phyloP scores from a whole-genome alignment of 35 echinoderm and acorn worm genomes.

The Acanthaster planci region DNA sequence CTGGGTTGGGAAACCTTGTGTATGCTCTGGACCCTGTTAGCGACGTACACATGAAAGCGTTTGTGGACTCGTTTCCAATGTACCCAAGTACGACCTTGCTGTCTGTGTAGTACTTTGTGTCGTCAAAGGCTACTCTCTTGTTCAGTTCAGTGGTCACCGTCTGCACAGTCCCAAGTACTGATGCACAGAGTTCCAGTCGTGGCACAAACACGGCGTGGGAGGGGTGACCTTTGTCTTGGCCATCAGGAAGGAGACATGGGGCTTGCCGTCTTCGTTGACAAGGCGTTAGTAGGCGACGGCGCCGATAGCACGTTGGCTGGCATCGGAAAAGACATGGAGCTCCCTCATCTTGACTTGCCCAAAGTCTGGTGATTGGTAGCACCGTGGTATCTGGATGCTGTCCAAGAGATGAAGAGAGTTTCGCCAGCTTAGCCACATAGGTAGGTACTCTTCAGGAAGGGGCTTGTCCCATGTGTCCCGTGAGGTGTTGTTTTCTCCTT shows the following conservation, averaged over 20 bases:
- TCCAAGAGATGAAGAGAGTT: neutral
- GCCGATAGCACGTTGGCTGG: constrained; percentile 44
- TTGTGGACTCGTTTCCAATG: constrained; percentile 50
- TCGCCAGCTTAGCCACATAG: constrained; percentile 13
- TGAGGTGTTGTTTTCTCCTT: neutral
- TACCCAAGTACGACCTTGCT: constrained; percentile 58
- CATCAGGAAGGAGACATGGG: neutral
- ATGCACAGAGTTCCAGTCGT: constrained; percentile 67
- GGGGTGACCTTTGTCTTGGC: constrained; percentile 47
- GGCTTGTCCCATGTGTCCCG: constrained; percentile 42
- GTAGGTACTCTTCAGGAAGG: constrained; percentile 13
- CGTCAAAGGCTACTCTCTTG: neutral
- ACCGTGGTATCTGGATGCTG: neutral
- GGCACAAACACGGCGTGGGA: constrained; percentile 39
- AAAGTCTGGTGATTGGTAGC: neutral
- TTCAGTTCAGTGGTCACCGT: neutral
- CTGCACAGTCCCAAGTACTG: constrained; percentile 33
- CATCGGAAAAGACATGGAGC: constrained; percentile 54
- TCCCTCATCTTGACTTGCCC: constrained; percentile 11
- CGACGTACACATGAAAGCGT: constrained; percentile 65
- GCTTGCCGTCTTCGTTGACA: constrained; percentile 2
- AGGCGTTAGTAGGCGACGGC: constrained; percentile 28
- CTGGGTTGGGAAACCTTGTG: neutral
- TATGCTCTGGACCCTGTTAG: constrained; percentile 50
- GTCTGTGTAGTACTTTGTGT: constrained; percentile 40